Evolutionary conservation across 1,140 invertebrate genomes (phyloP).

Genomic region (Zaprionus nigranus): DNA sequence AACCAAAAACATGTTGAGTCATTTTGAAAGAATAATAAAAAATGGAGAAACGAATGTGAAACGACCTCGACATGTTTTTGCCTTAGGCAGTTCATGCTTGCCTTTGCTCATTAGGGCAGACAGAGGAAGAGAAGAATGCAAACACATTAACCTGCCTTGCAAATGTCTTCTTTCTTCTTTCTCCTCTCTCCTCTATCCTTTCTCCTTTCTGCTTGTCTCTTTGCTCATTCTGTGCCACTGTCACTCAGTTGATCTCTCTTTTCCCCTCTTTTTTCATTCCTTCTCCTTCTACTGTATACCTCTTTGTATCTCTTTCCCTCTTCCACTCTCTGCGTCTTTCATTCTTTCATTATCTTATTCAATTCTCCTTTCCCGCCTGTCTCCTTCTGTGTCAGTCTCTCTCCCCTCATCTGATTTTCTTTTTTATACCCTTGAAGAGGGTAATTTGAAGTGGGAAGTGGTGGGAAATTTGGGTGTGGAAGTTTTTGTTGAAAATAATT

Average conservation of each 20-base stretch:
- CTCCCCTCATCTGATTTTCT: neutral
- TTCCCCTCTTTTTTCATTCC: neutral
- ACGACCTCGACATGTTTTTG: conserved; percentile 30
- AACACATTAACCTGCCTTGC: neutral
- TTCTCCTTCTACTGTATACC: neutral
- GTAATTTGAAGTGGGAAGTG: no score
- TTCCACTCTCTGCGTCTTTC: no score
- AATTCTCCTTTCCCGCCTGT: no score
- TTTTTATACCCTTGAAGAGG: no score
- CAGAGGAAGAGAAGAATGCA: conserved; percentile 38
- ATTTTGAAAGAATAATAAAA: conserved; percentile 43
- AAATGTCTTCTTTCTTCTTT: neutral
- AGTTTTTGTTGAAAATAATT: no score
- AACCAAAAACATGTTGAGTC: conserved; percentile 22
- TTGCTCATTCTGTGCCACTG: neutral
- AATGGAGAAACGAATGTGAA: conserved; percentile 35
- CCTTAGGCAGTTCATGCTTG: conserved; percentile 43
- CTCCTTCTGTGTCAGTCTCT: no score
- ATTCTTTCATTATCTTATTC: no score
- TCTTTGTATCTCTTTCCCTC: neutral
- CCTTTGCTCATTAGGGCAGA: conserved; percentile 55
- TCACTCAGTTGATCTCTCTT: neutral
- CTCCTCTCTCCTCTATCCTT: neutral
- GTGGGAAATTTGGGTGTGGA: no score
- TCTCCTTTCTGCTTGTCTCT: neutral